phyloP scores from a whole-genome alignment of 23 tunicate species.

The Pegea sp. region DNA sequence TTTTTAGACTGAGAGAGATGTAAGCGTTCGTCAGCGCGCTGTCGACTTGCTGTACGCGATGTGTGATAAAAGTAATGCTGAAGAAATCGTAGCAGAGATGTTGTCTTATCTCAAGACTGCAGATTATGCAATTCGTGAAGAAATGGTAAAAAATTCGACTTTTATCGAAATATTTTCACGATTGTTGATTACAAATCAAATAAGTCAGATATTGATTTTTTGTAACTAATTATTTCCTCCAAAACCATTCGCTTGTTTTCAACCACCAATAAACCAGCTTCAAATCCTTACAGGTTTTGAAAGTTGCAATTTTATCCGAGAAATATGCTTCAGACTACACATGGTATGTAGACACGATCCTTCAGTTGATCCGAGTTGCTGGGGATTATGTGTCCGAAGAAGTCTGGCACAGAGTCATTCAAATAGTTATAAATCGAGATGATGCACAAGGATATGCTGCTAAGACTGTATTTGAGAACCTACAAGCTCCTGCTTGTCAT shows the following conservation, averaged over 20 bases:
- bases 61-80: conserved; percentile 92
- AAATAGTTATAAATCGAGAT: conserved; percentile 91
- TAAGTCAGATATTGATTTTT: too few relatives aligned
- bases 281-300: conserved; percentile 72
- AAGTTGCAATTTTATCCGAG: conserved; percentile 94
- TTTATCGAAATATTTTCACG: too few relatives aligned
- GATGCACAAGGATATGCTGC: conserved; percentile 99
- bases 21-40: conserved; percentile 91
- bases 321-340: conserved; percentile 94
- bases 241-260: too few relatives aligned
- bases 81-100: conserved; percentile 96
- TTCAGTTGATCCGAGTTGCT: conserved; percentile 91
- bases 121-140: conserved; percentile 97
- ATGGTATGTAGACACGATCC: conserved; percentile 95
- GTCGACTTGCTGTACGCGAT: conserved; percentile 94
- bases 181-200: too few relatives aligned
- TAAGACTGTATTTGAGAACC: conserved; percentile 93
- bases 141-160: too few relatives aligned
- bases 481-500: conserved; percentile 97
- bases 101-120: conserved; percentile 78
- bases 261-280: too few relatives aligned
- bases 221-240: too few relatives aligned
- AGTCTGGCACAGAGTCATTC: conserved; percentile 99
- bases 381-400: conserved; percentile 98
- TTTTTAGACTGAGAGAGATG: conserved; percentile 87